phyloP scores from a whole-genome alignment of 2,888 invertebrate genomes.

The Nephrotoma guestfalica region DNA sequence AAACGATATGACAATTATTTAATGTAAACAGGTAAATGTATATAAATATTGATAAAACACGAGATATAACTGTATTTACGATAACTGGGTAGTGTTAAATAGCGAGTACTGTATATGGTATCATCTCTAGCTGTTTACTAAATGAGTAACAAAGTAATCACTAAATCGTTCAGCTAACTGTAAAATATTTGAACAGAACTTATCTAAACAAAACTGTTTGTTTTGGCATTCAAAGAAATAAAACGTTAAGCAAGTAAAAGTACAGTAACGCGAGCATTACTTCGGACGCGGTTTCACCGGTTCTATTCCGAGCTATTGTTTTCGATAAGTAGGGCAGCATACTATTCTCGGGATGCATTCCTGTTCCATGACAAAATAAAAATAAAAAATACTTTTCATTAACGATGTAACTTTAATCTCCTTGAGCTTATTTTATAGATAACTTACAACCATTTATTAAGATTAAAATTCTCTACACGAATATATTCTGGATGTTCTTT shows the following conservation, averaged over 20 bases:
- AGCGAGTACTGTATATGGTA: not conserved
- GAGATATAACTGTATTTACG: not conserved
- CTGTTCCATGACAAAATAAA: too few species aligned
- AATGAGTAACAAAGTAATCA: not conserved
- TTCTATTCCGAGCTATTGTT: too few species aligned
- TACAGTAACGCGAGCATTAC: not conserved
- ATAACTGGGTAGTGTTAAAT: not conserved
- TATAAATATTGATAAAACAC: not conserved
- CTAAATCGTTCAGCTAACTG: not conserved
- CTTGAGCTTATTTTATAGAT: too few species aligned
- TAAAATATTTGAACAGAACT: not conserved
- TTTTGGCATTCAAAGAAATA: not conserved
- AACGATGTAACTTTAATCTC: too few species aligned
- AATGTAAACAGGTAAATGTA: slow-evolving; percentile 1
- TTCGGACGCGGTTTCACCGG: too few species aligned
- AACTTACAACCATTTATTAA: too few species aligned
- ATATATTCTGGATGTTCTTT: too few species aligned
- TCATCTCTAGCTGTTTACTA: not conserved
- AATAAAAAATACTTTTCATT: too few species aligned
- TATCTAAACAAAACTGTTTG: not conserved
- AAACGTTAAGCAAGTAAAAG: too few species aligned
- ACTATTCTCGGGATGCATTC: too few species aligned
- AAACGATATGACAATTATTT: not conserved
- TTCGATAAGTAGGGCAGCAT: too few species aligned
- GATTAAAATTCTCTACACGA: too few species aligned